Evolutionary conservation across 2,888 invertebrate genomes (phyloP).

Genomic region (Thereva unica): DNA sequence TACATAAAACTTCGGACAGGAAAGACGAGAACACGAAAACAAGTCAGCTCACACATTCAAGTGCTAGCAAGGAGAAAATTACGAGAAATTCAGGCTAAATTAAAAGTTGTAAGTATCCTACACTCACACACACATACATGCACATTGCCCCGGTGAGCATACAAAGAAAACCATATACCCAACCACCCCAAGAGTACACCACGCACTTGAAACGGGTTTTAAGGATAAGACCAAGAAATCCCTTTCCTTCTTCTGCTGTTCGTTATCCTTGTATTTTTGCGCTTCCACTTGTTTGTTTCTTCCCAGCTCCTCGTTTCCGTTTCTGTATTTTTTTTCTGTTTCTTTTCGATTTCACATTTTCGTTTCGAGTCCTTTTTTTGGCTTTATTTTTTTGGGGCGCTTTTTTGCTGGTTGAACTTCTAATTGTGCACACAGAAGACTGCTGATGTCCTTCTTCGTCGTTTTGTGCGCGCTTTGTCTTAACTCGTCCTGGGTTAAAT

Average conservation of each 20-base stretch:
- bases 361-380: slow-evolving; percentile 26
- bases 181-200: too few relatives aligned
- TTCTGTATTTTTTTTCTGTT: slow-evolving; percentile 23
- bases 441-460: slow-evolving; percentile 10
- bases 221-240: slow-evolving; percentile 15
- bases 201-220: neutral
- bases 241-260: slow-evolving; percentile 30
- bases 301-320: slow-evolving; percentile 26
- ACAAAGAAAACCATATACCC: too few relatives aligned
- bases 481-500: slow-evolving; percentile 6
- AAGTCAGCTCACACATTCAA: slow-evolving; percentile 99
- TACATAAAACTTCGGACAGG: slow-evolving; percentile 99
- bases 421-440: neutral
- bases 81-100: slow-evolving; percentile 96
- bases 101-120: slow-evolving; percentile 85
- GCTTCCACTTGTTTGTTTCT: slow-evolving; percentile 11
- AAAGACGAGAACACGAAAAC: slow-evolving; percentile 98
- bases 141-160: neutral
- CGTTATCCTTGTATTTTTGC: slow-evolving; percentile 17
- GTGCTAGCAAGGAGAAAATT: slow-evolving; percentile 98
- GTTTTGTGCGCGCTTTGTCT: slow-evolving; percentile 14
- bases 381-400: neutral
- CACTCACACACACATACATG: neutral
- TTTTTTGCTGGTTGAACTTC: slow-evolving; percentile 7
- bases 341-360: slow-evolving; percentile 20